Conservation (phyloP, 2,888 invertebrate species). For the Mantis religiosa region DNA sequence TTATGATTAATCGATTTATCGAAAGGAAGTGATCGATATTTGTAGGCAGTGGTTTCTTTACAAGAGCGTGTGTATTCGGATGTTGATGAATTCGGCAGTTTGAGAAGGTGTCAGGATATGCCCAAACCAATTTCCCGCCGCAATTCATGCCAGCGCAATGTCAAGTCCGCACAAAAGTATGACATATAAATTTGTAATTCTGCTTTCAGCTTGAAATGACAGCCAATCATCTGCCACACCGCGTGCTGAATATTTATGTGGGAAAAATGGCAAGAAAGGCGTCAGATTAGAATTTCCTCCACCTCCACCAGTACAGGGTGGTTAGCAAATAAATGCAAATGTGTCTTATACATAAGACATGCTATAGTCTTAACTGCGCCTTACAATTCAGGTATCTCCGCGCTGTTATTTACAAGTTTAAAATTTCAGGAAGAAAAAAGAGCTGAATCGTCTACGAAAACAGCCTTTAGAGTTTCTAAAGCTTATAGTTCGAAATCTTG, state of each 20-base stretch:
- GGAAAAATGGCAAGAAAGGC: background rate
- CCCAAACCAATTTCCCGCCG: background rate
- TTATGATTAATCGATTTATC: background rate
- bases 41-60: too few relatives aligned
- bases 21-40: too few relatives aligned
- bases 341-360: too few relatives aligned
- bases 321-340: background rate
- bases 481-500: too few relatives aligned
- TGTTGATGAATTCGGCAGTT: background rate
- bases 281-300: background rate
- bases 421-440: too few relatives aligned
- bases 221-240: background rate
- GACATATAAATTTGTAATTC: background rate
- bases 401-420: too few relatives aligned
- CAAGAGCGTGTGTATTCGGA: background rate
- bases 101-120: background rate
- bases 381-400: too few relatives aligned
- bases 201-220: background rate
- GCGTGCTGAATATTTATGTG: background rate
- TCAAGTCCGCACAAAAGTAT: background rate
- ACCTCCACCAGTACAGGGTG: background rate
- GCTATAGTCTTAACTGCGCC: too few relatives aligned
- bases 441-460: too few relatives aligned
- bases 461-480: too few relatives aligned
- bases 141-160: background rate